phyloP scores from a whole-genome alignment of 2,113 vertebrate species.

The Agelaius phoeniceus region DNA sequence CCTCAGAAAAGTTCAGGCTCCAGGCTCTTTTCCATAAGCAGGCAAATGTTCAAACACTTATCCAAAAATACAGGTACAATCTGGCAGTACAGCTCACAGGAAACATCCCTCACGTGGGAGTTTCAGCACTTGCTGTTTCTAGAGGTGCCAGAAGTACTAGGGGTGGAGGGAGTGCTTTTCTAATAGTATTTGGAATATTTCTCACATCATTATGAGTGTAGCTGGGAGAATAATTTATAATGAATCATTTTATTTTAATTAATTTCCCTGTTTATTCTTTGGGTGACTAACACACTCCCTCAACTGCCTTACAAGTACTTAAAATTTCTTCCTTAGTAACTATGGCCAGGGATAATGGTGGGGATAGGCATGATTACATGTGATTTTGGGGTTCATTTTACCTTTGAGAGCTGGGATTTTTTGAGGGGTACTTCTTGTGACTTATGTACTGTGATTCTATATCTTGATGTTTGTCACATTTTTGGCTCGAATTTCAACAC shows the following conservation, averaged over 20 bases:
- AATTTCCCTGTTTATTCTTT: constrained; percentile 32
- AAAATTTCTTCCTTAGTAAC: background rate
- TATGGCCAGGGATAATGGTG: background rate
- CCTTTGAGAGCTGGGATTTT: background rate
- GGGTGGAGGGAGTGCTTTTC: constrained; percentile 22
- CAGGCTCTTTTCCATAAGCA: background rate
- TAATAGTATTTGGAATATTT: constrained; percentile 53
- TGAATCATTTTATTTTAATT: constrained; percentile 35
- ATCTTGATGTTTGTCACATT: background rate
- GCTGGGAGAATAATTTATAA: constrained; percentile 44
- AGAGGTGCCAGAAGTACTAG: constrained; percentile 58
- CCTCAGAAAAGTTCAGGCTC: background rate
- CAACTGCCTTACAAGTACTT: background rate
- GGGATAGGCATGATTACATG: background rate
- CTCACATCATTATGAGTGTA: constrained; percentile 49
- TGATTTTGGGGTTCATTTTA: background rate
- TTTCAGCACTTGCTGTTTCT: constrained; percentile 59
- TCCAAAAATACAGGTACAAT: constrained; percentile 42
- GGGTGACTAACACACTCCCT: background rate
- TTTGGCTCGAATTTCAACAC: background rate
- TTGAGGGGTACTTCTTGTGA: background rate
- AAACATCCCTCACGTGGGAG: constrained; percentile 42
- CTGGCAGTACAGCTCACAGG: constrained; percentile 44
- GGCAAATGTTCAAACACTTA: constrained; percentile 38
- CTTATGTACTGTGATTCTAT: background rate